Base-by-base conservation (phyloP, 1,140 invertebrate genomes). In the Drosophila sproati region DNA sequence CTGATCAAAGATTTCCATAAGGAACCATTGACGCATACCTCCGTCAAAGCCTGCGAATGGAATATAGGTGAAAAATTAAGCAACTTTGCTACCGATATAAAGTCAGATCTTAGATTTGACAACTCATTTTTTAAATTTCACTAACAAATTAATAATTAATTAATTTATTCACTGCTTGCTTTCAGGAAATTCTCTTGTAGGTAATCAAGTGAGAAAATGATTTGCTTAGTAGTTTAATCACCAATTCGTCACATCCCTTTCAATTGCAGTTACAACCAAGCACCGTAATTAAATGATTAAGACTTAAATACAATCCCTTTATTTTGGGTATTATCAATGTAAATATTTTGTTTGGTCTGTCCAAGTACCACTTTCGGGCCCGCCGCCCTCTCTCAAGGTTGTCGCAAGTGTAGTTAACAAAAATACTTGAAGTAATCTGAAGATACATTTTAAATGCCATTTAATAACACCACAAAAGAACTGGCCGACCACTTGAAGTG, bases 1-100 rank as follows among this genome's bases (percentile, higher is more conserved):
- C 68, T 95, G 94, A 91, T 97, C 96, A 89, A 94, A 96, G 45
- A 97, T 95, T 93, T 97, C 96, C 64, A 96, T 93, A 8, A 95
- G 93, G 88, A 96, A 97, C 85, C 94, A 94, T 81, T 96, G 96
- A 0, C 94, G 93, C 76, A 95, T 94, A 12, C 96, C 96, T 8
- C 96, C 96, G 91, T 97, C 96, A 82, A 97, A 97, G 28, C 96
- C 96, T 76, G 93, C 28, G 66, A 52, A 57, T 3, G 54, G 50
- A 62, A 74, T 31, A 31, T 4, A 32, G 39, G 35, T 6, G 20
- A 45, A 20, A 34, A 43, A 52, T 32, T 47, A 20, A 0, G 1
- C 20, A 20, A 20, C 20, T 20, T 20, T 20, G 1, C 20, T 20
- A 20, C 20, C 20, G 1, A 20, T 20, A 20, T 20, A 20, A 20